These are phyloP conservation scores for Battus philenor DNA, from an alignment of 1,140 invertebrate species.

Conservation along the genomic window DNA sequence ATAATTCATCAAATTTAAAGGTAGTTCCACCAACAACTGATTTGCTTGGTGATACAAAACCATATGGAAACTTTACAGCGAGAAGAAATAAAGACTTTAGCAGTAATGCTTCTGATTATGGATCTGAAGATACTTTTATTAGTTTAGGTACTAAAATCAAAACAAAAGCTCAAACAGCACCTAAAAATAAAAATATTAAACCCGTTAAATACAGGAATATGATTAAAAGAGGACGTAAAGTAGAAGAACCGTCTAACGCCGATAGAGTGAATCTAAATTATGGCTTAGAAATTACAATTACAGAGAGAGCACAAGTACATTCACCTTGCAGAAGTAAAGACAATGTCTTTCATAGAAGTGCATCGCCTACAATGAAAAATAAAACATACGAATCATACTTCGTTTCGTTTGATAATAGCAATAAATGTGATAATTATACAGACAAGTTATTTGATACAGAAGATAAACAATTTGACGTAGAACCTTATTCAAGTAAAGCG, in stretches of 20 bases:
- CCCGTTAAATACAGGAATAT: conserved; percentile 52
- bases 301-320: conserved; percentile 36
- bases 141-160: conserved; percentile 75
- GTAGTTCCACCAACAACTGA: conserved; percentile 55
- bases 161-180: conserved; percentile 58
- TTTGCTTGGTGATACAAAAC: conserved; percentile 39
- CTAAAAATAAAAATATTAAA: conserved; percentile 51
- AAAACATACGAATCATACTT: conserved; percentile 52
- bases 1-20: conserved; percentile 43
- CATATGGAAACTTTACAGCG: conserved; percentile 18
- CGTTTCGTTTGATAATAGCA: conserved; percentile 37
- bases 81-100: conserved; percentile 47
- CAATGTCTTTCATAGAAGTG: conserved; percentile 28
- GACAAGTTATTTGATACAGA: conserved; percentile 38
- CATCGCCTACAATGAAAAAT: conserved; percentile 41
- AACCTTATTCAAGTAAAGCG: conserved; percentile 41
- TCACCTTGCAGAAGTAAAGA: conserved; percentile 41
- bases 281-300: conserved; percentile 59
- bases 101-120: conserved; percentile 70
- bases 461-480: too few relatives aligned
- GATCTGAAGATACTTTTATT: conserved; percentile 71
- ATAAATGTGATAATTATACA: conserved; percentile 33
- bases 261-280: conserved; percentile 36
- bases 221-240: conserved; percentile 40
- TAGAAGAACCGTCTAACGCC: conserved; percentile 30